Conservation (phyloP, 2,113 vertebrate species). For the Rhabdomys dilectus region DNA sequence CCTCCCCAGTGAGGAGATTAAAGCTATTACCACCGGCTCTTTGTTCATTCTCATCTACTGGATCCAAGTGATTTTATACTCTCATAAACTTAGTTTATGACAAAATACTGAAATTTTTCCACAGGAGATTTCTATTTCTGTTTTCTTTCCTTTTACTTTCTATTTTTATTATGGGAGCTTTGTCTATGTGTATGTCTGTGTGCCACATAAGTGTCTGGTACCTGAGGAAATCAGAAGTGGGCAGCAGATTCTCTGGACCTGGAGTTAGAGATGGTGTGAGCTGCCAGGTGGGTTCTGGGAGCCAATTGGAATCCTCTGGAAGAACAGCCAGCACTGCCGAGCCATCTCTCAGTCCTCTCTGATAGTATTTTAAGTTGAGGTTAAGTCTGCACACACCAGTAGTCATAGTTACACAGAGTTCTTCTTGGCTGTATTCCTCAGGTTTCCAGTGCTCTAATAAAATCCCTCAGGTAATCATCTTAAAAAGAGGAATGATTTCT, state of each 20-base stretch:
- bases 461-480: background rate
- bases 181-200: background rate
- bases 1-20: background rate
- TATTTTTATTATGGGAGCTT: background rate
- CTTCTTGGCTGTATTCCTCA: background rate
- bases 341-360: background rate
- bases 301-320: background rate
- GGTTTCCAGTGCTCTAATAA: background rate
- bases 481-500: background rate
- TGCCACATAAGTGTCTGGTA: background rate
- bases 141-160: background rate
- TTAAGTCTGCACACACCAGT: background rate
- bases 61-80: background rate
- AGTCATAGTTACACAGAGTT: background rate
- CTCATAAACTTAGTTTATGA: constrained; percentile 11
- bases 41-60: constrained; percentile 41
- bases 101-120: constrained; percentile 38
- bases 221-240: background rate
- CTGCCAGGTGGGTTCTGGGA: background rate
- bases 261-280: background rate
- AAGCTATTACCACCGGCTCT: background rate
- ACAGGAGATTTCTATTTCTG: background rate
- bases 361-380: background rate
- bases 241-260: background rate
- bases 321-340: background rate